phyloP scores from a whole-genome alignment of 2,113 vertebrate genomes.

The Ptyas mucosa region DNA sequence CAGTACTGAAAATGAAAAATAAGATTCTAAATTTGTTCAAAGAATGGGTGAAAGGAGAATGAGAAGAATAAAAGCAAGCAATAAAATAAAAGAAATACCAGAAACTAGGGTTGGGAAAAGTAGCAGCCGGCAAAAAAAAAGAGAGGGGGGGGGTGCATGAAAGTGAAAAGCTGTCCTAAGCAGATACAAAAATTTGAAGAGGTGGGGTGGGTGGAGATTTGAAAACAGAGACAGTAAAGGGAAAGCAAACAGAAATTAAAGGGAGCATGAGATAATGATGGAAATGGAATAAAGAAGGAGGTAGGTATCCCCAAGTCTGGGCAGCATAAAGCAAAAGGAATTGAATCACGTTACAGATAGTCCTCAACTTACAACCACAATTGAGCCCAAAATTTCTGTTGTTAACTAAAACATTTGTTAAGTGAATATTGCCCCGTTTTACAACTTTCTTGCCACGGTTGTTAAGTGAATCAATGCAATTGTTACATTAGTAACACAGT shows the following conservation, averaged over 20 bases:
- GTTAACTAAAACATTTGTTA: too few species aligned
- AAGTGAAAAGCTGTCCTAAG: neutral
- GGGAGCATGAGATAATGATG: neutral
- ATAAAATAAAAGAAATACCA: neutral
- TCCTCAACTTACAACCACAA: too few species aligned
- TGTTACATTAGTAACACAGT: too few species aligned
- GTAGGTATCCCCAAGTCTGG: neutral
- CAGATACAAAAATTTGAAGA: neutral
- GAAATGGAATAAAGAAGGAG: neutral
- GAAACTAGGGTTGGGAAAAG: neutral
- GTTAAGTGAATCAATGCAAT: too few species aligned
- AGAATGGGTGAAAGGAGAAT: neutral
- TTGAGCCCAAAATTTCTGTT: too few species aligned
- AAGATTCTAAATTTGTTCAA: neutral
- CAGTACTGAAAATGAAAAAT: neutral
- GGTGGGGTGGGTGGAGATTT: too few species aligned
- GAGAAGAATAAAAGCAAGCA: neutral
- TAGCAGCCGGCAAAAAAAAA: neutral
- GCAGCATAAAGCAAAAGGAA: neutral
- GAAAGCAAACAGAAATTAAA: neutral
- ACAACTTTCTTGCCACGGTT: too few species aligned
- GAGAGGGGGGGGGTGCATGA: neutral
- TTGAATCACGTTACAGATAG: neutral
- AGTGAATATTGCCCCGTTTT: too few species aligned
- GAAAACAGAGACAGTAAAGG: neutral